A percentile compares a stretch with the other conserved stretches of the same genome.
Evolutionary conservation across 2,113 vertebrate genomes (phyloP).

Genomic region (Mustela lutreola): DNA sequence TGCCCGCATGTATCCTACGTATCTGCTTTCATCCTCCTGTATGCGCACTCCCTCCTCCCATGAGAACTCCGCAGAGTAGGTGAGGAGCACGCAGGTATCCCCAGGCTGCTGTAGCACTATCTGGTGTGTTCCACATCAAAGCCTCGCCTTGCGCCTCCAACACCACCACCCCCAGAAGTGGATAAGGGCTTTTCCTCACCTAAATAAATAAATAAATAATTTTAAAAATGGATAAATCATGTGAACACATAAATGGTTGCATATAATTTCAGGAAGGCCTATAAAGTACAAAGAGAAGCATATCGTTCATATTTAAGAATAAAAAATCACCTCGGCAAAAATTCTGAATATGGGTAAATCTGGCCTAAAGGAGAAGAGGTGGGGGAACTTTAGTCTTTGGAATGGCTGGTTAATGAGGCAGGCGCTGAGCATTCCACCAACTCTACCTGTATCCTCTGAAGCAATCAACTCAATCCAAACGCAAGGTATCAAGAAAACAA

Average conservation of each 20-base stretch:
- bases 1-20: rapidly evolving
- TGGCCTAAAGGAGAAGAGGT: neutral
- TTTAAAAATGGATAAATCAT: neutral
- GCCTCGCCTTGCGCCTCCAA: neutral
- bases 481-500: neutral
- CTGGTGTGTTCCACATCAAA: too few relatives aligned
- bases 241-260: neutral
- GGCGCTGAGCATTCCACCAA: neutral
- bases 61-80: neutral
- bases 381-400: neutral
- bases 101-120: rapidly evolving
- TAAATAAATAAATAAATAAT: neutral
- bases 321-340: neutral
- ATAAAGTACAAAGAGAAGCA: neutral
- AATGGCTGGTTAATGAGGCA: neutral
- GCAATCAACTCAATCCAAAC: neutral
- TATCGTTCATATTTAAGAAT: neutral
- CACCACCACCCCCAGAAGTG: neutral
- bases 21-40: neutral
- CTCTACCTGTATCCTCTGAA: constrained; percentile 66
- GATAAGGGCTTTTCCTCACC: neutral
- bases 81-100: too few relatives aligned
- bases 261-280: neutral
- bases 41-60: neutral
- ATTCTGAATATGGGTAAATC: constrained; percentile 15